phyloP scores from a whole-genome alignment of 2,797 vertebrate species.

The Gorsachius magnificus region DNA sequence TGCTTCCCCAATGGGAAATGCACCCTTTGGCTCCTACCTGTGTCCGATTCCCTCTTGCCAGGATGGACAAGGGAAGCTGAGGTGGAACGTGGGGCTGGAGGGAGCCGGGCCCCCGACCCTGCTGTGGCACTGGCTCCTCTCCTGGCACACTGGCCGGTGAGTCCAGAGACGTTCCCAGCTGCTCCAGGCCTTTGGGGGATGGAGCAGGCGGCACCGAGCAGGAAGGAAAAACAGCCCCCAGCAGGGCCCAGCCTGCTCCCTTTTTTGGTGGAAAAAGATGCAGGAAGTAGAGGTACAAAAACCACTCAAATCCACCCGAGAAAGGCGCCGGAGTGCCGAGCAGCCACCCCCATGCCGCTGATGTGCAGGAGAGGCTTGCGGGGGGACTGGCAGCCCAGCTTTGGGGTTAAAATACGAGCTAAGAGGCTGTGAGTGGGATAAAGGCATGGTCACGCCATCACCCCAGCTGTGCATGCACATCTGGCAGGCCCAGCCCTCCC shows the following conservation, averaged over 20 bases:
- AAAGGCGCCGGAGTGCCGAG: not conserved
- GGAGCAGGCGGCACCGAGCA: accelerated
- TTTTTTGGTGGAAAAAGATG: not conserved
- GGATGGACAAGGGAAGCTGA: not conserved
- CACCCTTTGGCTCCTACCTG: not conserved
- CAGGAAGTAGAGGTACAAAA: not conserved
- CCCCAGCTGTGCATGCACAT: constrained; percentile 1
- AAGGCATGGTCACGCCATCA: accelerated
- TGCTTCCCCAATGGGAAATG: not conserved
- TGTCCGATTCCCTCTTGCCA: accelerated
- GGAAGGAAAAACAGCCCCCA: not conserved
- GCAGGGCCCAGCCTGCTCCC: not conserved
- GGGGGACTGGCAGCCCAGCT: not conserved
- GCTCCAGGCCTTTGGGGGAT: not conserved
- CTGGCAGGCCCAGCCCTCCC: not conserved
- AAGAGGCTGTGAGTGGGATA: not conserved
- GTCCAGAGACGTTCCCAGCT: not conserved
- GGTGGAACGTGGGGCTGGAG: not conserved
- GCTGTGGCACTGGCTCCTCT: accelerated
- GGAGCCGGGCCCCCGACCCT: accelerated
- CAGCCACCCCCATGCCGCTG: not conserved
- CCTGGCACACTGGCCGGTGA: not conserved
- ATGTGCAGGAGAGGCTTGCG: not conserved
- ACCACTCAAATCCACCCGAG: not conserved
- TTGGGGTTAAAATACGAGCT: not conserved